Conservation (phyloP, 2,797 vertebrate genomes). For the Hemitrygon akajei region DNA sequence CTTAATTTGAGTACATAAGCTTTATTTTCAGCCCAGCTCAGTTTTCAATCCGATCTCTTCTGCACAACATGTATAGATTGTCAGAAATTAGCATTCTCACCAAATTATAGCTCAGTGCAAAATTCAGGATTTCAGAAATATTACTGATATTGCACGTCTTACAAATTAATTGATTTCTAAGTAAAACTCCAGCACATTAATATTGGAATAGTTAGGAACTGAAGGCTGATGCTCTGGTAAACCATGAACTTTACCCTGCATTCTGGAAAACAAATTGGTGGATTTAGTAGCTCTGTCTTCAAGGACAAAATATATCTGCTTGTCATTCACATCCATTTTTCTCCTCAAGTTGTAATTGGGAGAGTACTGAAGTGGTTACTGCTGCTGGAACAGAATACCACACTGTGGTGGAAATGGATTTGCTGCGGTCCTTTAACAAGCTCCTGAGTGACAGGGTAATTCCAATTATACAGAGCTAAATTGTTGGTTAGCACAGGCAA, state of each 20-base stretch:
- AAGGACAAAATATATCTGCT: neutral
- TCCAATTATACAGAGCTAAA: neutral
- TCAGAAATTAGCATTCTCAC: neutral
- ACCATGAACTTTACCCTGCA: neutral
- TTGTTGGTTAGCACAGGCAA: neutral
- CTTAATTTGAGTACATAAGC: neutral
- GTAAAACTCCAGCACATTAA: neutral
- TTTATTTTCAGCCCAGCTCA: neutral
- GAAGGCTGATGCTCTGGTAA: neutral
- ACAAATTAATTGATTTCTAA: neutral
- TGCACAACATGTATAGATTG: neutral
- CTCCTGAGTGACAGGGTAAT: neutral
- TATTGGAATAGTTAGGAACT: neutral
- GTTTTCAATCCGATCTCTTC: neutral
- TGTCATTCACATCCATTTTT: neutral
- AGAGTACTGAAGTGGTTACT: neutral
- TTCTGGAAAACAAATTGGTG: neutral
- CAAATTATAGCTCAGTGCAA: neutral
- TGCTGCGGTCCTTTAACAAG: conserved; percentile 2
- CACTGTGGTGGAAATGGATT: neutral
- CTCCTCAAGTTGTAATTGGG: neutral
- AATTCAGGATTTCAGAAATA: too few species aligned
- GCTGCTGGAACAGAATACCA: neutral
- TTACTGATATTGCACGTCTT: neutral
- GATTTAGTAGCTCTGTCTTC: neutral